phyloP scores from a whole-genome alignment of 2,888 invertebrate genomes.

The Lepidochrysops patricia region DNA sequence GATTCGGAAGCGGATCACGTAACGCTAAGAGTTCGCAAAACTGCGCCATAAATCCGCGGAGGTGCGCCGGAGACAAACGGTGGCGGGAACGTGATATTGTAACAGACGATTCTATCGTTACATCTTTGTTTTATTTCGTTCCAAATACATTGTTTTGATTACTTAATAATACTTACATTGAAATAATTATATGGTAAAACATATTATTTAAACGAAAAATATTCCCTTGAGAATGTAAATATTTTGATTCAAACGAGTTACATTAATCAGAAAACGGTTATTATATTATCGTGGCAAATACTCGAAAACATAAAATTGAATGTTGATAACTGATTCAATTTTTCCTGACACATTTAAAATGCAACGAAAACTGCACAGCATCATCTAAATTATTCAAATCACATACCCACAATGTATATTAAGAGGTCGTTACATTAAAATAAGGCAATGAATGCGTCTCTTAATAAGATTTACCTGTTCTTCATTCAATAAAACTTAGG shows the following conservation, averaged over 20 bases:
- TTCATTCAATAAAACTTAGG: constrained; percentile 24
- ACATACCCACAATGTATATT: constrained; percentile 1
- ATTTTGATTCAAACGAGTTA: too few species aligned
- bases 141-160: too few species aligned
- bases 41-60: constrained; percentile 72
- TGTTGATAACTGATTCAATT: too few species aligned
- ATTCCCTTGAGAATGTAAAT: too few species aligned
- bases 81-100: constrained; percentile 32
- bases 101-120: not conserved
- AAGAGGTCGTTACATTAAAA: not conserved
- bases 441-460: constrained; percentile 2
- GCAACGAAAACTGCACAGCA: not conserved
- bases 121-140: not conserved
- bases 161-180: too few species aligned
- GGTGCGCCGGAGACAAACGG: constrained; percentile 73
- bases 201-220: too few species aligned
- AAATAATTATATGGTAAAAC: too few species aligned
- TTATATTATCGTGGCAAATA: too few species aligned
- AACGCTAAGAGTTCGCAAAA: constrained; percentile 75
- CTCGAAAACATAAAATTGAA: too few species aligned
- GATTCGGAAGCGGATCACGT: constrained; percentile 74
- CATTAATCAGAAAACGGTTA: too few species aligned
- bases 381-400: not conserved
- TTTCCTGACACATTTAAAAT: too few species aligned
- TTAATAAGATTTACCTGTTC: constrained; percentile 6